These are phyloP conservation scores for Lasioglossum marginatum DNA, from an alignment of 2,888 invertebrate species.

Conservation along the genomic window DNA sequence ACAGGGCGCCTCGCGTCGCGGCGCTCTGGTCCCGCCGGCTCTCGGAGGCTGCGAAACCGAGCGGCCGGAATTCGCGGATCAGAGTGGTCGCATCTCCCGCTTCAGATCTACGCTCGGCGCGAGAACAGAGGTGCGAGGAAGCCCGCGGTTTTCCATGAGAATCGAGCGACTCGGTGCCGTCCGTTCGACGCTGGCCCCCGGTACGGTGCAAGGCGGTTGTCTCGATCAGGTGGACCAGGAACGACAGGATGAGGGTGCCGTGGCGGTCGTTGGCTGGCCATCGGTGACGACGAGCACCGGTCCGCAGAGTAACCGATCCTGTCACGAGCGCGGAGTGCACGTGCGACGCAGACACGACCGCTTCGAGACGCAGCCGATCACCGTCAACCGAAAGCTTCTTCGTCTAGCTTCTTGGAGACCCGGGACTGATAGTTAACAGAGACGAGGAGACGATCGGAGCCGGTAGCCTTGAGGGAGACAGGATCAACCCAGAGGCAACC, in stretches of 20 bases:
- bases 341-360: conserved; percentile 58
- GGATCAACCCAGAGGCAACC: not conserved
- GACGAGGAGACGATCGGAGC: conserved; percentile 14
- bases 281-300: conserved; percentile 61
- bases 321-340: conserved; percentile 55
- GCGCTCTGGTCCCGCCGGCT: conserved; percentile 81
- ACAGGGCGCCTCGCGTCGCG: conserved; percentile 83
- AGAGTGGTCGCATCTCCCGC: conserved; percentile 83
- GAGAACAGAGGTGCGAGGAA: conserved; percentile 33
- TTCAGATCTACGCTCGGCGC: conserved; percentile 75
- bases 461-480: conserved; percentile 19
- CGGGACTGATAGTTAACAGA: conserved; percentile 61
- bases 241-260: conserved; percentile 56
- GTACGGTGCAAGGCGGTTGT: not conserved
- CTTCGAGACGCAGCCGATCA: conserved; percentile 23
- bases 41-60: conserved; percentile 82
- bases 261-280: conserved; percentile 24
- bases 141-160: conserved; percentile 68
- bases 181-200: conserved; percentile 70
- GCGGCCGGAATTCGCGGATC: conserved; percentile 83
- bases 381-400: not conserved
- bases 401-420: not conserved
- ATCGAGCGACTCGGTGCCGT: conserved; percentile 63
- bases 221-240: conserved; percentile 29
- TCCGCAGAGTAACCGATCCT: conserved; percentile 33